Evolutionary conservation across 64 coral and sea anemone genomes (phyloP).

Genomic region (Acropora yongei): DNA sequence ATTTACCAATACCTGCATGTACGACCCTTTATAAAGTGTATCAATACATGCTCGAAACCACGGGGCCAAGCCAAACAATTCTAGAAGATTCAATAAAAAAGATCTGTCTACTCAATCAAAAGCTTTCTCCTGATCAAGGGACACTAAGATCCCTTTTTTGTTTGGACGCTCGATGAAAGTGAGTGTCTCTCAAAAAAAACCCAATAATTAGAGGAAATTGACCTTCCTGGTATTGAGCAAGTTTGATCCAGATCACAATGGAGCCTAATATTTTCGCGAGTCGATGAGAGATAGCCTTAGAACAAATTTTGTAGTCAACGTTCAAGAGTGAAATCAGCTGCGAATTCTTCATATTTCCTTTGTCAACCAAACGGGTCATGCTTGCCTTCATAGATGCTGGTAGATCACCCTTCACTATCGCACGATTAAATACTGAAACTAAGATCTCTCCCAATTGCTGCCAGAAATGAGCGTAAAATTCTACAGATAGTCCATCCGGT

Average conservation of each 20-base stretch:
- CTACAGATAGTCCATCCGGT: no score
- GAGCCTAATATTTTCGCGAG: background rate
- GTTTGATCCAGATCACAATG: background rate
- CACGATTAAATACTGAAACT: background rate
- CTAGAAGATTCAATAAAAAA: background rate
- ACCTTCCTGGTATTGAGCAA: background rate
- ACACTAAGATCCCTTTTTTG: background rate
- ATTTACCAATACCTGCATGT: background rate
- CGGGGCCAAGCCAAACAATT: background rate
- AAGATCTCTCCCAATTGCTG: background rate
- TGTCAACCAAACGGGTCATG: background rate
- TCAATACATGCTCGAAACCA: background rate
- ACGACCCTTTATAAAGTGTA: background rate
- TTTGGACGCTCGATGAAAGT: background rate
- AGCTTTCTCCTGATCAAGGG: constrained; percentile 15
- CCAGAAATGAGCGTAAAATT: no score
- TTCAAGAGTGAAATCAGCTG: constrained; percentile 8
- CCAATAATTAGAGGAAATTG: background rate
- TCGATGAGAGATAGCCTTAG: background rate
- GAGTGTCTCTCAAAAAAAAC: background rate
- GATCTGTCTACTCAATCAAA: background rate
- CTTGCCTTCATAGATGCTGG: background rate
- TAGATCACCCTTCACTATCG: background rate
- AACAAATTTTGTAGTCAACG: constrained; percentile 30
- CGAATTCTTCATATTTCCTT: background rate